A percentile compares a stretch with the other conserved stretches of the same genome.
phyloP scores from a whole-genome alignment of 2,888 invertebrate genomes.

The Prosapia bicincta region DNA sequence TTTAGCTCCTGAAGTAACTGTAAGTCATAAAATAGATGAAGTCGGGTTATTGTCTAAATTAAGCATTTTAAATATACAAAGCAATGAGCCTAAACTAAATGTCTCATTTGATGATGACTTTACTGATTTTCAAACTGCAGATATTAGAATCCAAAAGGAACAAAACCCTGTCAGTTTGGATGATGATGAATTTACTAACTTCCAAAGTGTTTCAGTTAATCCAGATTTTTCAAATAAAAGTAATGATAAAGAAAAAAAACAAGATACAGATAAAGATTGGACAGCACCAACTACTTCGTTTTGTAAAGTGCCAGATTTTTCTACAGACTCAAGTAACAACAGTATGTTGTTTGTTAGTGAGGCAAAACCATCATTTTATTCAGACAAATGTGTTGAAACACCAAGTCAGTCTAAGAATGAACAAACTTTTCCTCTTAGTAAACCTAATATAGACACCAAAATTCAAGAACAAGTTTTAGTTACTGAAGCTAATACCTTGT shows the following conservation, averaged over 20 bases:
- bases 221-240: neutral
- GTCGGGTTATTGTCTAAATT: neutral
- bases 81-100: neutral
- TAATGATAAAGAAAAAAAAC: neutral
- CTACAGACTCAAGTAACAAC: neutral
- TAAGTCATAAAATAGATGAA: no score
- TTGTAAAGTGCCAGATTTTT: neutral
- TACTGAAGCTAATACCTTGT: no score
- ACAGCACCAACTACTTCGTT: neutral
- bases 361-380: neutral
- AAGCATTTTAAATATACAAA: neutral
- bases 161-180: conserved; percentile 13
- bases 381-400: neutral
- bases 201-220: conserved; percentile 31
- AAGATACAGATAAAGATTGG: neutral
- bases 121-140: conserved; percentile 50
- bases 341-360: neutral
- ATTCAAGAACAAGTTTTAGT: neutral
- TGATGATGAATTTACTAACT: conserved; percentile 35
- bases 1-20: no score
- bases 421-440: neutral
- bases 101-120: conserved; percentile 47
- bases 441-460: neutral
- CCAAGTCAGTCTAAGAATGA: neutral
- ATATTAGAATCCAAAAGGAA: conserved; percentile 5